Conservation (phyloP, 2,888 invertebrate genomes). For the Phrixothrix hirtus region DNA sequence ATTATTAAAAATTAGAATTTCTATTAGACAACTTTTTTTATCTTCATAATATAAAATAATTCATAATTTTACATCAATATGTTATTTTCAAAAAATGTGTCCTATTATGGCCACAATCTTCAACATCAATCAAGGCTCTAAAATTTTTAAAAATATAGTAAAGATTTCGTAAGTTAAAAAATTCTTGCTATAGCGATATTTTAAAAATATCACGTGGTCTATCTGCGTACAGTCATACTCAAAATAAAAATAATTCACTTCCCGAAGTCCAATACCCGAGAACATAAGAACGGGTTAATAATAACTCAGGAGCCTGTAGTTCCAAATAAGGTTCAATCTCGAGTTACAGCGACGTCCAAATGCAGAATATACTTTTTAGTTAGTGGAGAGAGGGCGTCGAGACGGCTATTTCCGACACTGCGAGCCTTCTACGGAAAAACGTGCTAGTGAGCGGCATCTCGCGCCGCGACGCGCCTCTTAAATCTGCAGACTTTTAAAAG, state of each 20-base stretch:
- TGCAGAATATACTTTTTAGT: constrained; percentile 61
- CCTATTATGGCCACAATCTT: no score
- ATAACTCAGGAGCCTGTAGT: constrained; percentile 56
- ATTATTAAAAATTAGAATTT: background rate
- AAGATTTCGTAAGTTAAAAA: constrained; percentile 10
- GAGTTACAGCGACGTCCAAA: constrained; percentile 69
- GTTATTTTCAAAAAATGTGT: no score
- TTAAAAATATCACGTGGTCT: constrained; percentile 2
- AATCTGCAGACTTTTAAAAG: constrained; percentile 16
- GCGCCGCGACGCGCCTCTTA: constrained; percentile 24
- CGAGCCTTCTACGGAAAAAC: constrained; percentile 52
- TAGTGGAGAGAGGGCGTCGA: constrained; percentile 52
- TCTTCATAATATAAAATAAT: no score
- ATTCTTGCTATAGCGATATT: constrained; percentile 15
- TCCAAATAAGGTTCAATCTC: constrained; percentile 72
- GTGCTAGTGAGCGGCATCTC: constrained; percentile 28
- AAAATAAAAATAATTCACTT: constrained; percentile 33
- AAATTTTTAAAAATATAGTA: background rate
- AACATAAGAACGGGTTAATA: constrained; percentile 55
- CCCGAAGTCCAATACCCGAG: constrained; percentile 36
- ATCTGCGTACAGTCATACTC: constrained; percentile 11
- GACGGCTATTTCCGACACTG: constrained; percentile 52
- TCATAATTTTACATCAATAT: no score
- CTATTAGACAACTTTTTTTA: no score
- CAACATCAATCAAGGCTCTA: no score